Evolutionary conservation across 2,113 vertebrate species (phyloP).

Genomic region (Mellivora capensis): DNA sequence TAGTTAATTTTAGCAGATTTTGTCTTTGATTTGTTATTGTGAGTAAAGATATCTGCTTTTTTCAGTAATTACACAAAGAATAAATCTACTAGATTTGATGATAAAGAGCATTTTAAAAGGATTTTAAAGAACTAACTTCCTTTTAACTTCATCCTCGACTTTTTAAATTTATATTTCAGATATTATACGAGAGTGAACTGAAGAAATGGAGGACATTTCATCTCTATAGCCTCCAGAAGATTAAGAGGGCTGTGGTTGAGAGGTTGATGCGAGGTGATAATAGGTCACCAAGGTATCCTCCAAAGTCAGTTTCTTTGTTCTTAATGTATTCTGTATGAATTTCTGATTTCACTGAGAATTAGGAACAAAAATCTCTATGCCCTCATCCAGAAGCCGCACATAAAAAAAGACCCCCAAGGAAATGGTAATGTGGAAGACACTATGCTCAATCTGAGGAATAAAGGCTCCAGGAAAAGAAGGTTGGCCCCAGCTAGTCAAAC

Average conservation of each 20-base stretch:
- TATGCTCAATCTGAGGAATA: rapidly evolving
- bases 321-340: neutral
- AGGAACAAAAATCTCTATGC: neutral
- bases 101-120: neutral
- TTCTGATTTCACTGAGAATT: neutral
- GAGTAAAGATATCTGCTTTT: neutral
- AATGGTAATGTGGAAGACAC: neutral
- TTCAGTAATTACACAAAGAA: neutral
- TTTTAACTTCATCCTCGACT: neutral
- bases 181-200: neutral
- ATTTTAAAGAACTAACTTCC: neutral
- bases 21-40: neutral
- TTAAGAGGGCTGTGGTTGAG: neutral
- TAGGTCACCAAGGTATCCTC: neutral
- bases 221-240: neutral
- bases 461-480: neutral
- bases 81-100: slow-evolving; percentile 7
- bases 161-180: neutral
- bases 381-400: neutral
- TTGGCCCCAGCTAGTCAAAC: neutral
- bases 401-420: neutral
- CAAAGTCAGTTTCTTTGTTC: neutral
- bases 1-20: neutral
- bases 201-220: neutral
- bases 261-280: neutral